Evolutionary conservation across 2,888 invertebrate genomes (phyloP).

Genomic region (Microplitis deprimator): DNA sequence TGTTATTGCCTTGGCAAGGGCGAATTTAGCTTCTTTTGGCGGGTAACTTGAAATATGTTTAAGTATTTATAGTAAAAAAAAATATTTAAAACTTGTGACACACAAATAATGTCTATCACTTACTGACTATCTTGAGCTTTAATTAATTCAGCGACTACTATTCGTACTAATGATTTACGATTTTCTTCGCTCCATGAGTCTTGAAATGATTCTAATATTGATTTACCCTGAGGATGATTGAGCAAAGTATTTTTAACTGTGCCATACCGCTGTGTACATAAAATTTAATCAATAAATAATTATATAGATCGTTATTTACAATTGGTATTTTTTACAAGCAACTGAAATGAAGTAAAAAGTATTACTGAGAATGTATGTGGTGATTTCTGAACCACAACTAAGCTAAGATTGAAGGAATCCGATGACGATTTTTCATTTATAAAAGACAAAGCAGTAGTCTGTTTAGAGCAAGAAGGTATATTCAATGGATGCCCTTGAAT

Average conservation of each 20-base stretch:
- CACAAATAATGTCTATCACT: neutral
- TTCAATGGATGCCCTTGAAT: slow-evolving; percentile 2
- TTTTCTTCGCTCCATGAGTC: neutral
- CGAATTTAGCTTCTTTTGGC: neutral
- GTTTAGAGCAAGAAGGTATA: neutral
- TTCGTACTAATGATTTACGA: slow-evolving; percentile 1
- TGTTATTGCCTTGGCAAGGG: neutral
- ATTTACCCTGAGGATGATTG: neutral
- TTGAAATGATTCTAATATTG: neutral
- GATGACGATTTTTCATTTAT: neutral
- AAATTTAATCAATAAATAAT: neutral
- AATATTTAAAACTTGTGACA: neutral
- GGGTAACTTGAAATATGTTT: neutral
- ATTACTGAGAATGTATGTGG: neutral
- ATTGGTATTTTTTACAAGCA: neutral
- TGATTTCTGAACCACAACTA: neutral
- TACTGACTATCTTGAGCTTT: neutral
- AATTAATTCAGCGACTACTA: neutral
- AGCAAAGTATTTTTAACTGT: neutral
- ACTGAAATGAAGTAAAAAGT: no score
- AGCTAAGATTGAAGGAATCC: neutral
- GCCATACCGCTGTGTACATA: neutral
- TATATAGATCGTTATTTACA: neutral
- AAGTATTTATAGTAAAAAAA: neutral
- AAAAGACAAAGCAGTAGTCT: neutral